Evolutionary conservation across 2,113 vertebrate genomes (phyloP).

Genomic region (Megalops atlanticus): DNA sequence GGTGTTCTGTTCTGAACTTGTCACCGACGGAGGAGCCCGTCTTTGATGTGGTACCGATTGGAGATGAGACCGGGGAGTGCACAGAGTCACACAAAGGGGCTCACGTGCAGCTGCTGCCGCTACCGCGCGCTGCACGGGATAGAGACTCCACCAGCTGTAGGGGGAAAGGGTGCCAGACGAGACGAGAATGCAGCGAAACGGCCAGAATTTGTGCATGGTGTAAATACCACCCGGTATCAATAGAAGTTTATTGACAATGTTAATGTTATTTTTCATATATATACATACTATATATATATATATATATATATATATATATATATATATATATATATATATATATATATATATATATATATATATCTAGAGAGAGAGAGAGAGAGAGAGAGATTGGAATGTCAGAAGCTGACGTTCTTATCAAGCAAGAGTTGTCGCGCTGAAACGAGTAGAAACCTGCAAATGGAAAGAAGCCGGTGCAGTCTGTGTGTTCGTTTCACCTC

Average conservation of each 20-base stretch:
- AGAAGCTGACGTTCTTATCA: not conserved
- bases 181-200: not conserved
- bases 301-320: too few relatives aligned
- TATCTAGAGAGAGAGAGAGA: too few relatives aligned
- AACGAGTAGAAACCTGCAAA: not conserved
- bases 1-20: not conserved
- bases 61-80: not conserved
- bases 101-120: not conserved
- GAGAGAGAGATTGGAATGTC: too few relatives aligned
- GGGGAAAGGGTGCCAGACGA: not conserved
- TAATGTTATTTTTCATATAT: too few relatives aligned
- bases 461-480: not conserved
- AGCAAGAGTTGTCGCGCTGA: not conserved
- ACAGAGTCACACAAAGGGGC: slow-evolving; percentile 13
- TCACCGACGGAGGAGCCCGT: not conserved
- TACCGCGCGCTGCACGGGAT: not conserved
- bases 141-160: slow-evolving; percentile 10
- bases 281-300: too few relatives aligned
- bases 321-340: too few relatives aligned
- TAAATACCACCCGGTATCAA: too few relatives aligned
- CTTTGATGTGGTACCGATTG: not conserved
- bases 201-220: not conserved
- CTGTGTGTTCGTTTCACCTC: not conserved
- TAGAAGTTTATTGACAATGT: too few relatives aligned
- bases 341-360: too few relatives aligned